Conservation (phyloP, 2,888 invertebrate species). For the Shargacucullia verbasci region DNA sequence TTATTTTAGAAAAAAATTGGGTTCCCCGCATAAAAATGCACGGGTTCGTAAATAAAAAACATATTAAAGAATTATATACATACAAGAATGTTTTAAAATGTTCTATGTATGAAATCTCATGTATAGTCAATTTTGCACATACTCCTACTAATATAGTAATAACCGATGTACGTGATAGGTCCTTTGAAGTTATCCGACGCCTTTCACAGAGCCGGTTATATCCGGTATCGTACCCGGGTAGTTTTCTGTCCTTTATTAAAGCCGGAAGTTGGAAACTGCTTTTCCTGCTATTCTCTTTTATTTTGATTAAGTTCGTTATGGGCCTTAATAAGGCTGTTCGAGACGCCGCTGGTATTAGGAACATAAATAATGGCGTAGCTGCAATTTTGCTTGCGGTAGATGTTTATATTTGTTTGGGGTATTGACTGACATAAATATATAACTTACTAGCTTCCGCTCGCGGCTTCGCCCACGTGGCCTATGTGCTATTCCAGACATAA, state of each 20-base stretch:
- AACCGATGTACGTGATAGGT: neutral
- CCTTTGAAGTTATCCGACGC: neutral
- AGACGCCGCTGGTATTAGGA: neutral
- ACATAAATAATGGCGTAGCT: neutral
- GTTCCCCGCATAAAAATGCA: too few relatives aligned
- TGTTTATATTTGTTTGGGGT: neutral
- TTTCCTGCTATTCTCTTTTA: slow-evolving; percentile 33
- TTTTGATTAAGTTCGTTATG: slow-evolving; percentile 41
- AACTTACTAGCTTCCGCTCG: too few relatives aligned
- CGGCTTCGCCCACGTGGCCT: too few relatives aligned
- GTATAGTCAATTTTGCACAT: neutral
- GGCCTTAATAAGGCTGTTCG: slow-evolving; percentile 20
- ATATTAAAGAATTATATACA: too few relatives aligned
- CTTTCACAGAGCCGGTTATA: slow-evolving; percentile 14
- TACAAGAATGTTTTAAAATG: too few relatives aligned
- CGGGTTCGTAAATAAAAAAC: too few relatives aligned
- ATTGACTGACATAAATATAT: too few relatives aligned
- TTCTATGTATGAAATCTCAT: too few relatives aligned
- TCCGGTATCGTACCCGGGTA: slow-evolving; percentile 18
- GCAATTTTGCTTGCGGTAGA: neutral
- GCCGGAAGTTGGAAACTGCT: slow-evolving; percentile 33
- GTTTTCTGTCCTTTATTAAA: slow-evolving; percentile 21
- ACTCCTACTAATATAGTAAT: neutral
- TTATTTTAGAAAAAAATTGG: too few relatives aligned
- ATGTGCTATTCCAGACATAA: too few relatives aligned